Conservation (phyloP, 2,113 vertebrate genomes). For the Gambusia affinis region DNA sequence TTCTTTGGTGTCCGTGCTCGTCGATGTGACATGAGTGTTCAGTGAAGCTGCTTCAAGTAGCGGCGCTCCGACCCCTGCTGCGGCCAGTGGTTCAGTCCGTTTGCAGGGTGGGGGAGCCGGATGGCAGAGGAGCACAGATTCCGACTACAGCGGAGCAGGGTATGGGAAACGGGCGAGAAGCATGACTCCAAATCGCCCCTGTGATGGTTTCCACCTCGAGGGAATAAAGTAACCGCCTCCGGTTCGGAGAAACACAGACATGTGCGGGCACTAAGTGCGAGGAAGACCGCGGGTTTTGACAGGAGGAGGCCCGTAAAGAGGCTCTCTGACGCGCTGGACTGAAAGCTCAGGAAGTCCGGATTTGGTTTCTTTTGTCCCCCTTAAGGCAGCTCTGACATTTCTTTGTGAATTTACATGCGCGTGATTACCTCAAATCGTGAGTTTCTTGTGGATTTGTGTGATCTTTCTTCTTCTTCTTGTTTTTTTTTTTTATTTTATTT, state of each 20-base stretch:
- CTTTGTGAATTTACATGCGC: constrained; percentile 2
- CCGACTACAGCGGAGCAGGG: constrained; percentile 71
- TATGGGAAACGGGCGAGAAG: constrained; percentile 65
- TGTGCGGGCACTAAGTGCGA: constrained; percentile 9
- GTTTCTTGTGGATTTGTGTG: constrained; percentile 15
- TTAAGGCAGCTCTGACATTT: constrained; percentile 6
- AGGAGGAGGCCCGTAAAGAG: constrained; percentile 27
- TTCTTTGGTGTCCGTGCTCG: background rate
- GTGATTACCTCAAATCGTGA: constrained; percentile 21
- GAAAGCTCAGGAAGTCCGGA: constrained; percentile 64
- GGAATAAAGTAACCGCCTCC: constrained; percentile 28
- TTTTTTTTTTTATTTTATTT: too few species aligned
- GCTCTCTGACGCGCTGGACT: constrained; percentile 31
- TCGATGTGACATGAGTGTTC: constrained; percentile 18
- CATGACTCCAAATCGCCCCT: constrained; percentile 60
- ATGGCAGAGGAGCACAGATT: constrained; percentile 65
- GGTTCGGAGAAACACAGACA: background rate
- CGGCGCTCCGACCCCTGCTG: constrained; percentile 38
- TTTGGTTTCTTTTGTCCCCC: constrained; percentile 31
- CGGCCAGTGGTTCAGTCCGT: constrained; percentile 73
- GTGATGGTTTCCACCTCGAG: constrained; percentile 64
- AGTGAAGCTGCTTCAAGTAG: constrained; percentile 47
- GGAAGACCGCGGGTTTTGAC: constrained; percentile 18
- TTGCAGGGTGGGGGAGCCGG: constrained; percentile 76
- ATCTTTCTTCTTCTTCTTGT: too few species aligned